Evolutionary conservation across 2,797 vertebrate species (phyloP).

Genomic region (Rhinella marina): DNA sequence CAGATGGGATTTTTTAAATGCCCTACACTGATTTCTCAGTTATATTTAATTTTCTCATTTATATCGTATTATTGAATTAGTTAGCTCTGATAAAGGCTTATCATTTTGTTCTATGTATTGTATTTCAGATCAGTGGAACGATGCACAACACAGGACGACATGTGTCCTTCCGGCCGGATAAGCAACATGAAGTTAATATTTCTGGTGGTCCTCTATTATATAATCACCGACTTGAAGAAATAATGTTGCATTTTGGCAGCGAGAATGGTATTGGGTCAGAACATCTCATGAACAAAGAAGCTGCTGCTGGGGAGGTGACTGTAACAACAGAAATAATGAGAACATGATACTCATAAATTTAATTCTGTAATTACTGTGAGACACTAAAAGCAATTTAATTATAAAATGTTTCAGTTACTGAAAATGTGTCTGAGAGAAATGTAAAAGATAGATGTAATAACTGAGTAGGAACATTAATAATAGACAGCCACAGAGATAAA

Average conservation of each 20-base stretch:
- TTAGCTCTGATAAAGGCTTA: not conserved
- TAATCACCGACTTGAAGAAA: constrained; percentile 73
- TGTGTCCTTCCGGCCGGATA: constrained; percentile 72
- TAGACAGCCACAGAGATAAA: not conserved
- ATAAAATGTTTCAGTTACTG: not conserved
- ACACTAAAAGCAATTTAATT: not conserved
- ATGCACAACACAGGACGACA: constrained; percentile 74
- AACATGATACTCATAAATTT: not conserved
- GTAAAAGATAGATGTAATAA: not conserved
- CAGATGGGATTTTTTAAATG: no score
- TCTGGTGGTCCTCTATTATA: constrained; percentile 75
- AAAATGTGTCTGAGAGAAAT: not conserved
- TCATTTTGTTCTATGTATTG: not conserved
- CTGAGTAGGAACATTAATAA: not conserved
- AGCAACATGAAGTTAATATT: constrained; percentile 71
- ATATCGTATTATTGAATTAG: not conserved
- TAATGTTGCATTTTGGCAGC: constrained; percentile 72
- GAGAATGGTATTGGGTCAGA: constrained; percentile 72
- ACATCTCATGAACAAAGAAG: constrained; percentile 70
- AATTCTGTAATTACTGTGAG: not conserved
- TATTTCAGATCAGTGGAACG: constrained; percentile 70
- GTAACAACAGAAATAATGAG: not conserved
- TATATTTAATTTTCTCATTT: no score
- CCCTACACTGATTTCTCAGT: no score
- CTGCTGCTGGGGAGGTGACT: constrained; percentile 57